Percentiles rank a stretch among this genome's conserved stretches.
Conservation (phyloP, 2,797 vertebrate genomes). For the Chiroxiphia lanceolata region DNA sequence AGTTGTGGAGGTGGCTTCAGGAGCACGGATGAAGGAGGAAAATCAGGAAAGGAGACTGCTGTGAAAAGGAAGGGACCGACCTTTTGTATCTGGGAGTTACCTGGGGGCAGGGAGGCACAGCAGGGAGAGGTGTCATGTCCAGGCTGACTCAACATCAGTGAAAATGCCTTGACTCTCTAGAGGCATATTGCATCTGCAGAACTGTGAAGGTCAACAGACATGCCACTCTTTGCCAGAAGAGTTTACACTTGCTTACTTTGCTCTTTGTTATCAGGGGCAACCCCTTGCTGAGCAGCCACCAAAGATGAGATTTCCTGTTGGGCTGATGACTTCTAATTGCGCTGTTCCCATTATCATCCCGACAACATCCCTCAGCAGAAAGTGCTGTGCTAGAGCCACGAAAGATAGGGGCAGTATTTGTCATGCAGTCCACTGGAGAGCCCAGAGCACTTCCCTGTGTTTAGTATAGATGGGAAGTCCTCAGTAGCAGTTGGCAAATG, state of each 20-base stretch:
- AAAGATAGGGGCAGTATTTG: background rate
- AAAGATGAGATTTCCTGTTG: background rate
- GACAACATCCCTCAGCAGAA: background rate
- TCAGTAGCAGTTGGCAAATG: slow-evolving; percentile 9
- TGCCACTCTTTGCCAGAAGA: background rate
- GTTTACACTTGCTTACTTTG: background rate
- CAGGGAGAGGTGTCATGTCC: background rate
- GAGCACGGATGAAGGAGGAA: background rate
- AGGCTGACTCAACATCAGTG: background rate
- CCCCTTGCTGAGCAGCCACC: background rate
- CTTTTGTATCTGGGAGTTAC: background rate
- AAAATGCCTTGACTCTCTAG: background rate
- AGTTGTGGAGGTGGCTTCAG: background rate
- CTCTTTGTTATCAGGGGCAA: background rate
- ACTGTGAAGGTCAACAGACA: background rate
- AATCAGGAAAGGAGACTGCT: background rate
- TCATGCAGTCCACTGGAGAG: background rate
- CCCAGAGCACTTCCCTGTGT: background rate
- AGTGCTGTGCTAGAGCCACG: background rate
- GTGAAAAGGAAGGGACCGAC: background rate
- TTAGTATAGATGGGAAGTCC: background rate
- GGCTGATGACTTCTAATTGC: background rate
- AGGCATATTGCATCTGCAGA: background rate
- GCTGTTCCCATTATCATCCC: background rate
- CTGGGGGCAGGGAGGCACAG: rapidly evolving